Base-by-base conservation (phyloP, 2,113 vertebrate species). In the Barbus barbus region DNA sequence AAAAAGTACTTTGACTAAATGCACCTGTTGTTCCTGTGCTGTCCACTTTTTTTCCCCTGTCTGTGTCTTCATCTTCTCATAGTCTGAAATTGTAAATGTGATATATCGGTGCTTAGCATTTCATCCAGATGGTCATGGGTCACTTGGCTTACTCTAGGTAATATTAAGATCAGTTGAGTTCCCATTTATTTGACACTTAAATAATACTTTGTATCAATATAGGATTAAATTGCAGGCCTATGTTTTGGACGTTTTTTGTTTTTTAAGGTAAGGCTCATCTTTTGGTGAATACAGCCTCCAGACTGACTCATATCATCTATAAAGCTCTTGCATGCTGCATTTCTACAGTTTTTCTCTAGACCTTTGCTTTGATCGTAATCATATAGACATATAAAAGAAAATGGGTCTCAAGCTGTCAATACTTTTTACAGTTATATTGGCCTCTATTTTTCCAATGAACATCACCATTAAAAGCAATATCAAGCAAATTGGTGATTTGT, bases 381-480 rank as follows among this genome's bases (percentile, higher is more conserved):
- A 48, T 48, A 16, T 48, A 38, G 63, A 33, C 7, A 67, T 71
- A 38, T 71, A 20, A 2, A 26, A 48, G 33, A 33, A 41, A 41
- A 87, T 81, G 69, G 61, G 12, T 89, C 81, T 87, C 72, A 89
- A 89, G 81, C 85, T 89, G 78, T 88, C 74, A 84, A 85, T 83
- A 78, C 82, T 78, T 85, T 86, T 38, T 86, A 86, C 44, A 69
- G 83, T 36, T 87, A 87, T 83, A 72, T 76, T 88, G 86, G 75
- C 67, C 78, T 84, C 69, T 90, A 89, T 92, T 90, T 91, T 91
- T 89, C 77, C 88, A 88, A 88, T 86, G 85, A 83, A 85, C 75
- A 78, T 86, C 84, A 86, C 88, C 84, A 94, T 92, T 93, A 94
- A 94, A 93, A 83, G 36, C 60, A 78, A 86, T 84, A 46, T 89